phyloP scores from a whole-genome alignment of 2,888 invertebrate genomes.

The Napeogenes sylphis region DNA sequence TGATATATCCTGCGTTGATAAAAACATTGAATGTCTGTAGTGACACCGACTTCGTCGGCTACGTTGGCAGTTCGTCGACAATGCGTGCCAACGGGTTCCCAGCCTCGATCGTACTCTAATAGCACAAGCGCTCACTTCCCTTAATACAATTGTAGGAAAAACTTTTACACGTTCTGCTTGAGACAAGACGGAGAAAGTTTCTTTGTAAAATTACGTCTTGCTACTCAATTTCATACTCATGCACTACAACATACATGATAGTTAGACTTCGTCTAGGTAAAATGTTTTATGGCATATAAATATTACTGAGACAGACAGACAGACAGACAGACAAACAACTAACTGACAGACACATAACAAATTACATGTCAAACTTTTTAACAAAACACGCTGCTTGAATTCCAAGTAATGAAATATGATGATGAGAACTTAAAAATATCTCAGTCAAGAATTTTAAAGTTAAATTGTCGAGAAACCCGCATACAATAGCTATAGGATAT shows the following conservation, averaged over 20 bases:
- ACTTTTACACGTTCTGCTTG: conserved; percentile 2
- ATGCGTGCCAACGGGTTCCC: not conserved
- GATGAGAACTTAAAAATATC: too few species aligned
- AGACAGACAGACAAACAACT: too few species aligned
- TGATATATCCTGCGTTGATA: not conserved
- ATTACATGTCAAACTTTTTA: too few species aligned
- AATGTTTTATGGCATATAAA: not conserved
- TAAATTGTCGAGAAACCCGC: too few species aligned
- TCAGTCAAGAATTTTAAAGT: too few species aligned
- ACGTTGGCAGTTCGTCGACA: too few species aligned
- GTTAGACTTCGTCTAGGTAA: not conserved
- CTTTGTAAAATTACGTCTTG: not conserved
- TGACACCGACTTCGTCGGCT: too few species aligned
- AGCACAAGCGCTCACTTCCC: not conserved
- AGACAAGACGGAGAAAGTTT: conserved; percentile 2
- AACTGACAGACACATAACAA: too few species aligned
- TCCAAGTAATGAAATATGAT: too few species aligned
- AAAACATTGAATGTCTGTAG: too few species aligned
- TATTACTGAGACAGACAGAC: not conserved
- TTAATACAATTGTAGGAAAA: conserved; percentile 2
- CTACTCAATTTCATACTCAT: not conserved
- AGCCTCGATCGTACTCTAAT: not conserved
- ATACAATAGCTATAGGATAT: too few species aligned
- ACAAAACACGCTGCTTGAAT: too few species aligned
- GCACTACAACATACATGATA: not conserved